phyloP scores from a whole-genome alignment of 2,797 vertebrate species.

The Onychomys leucogaster region DNA sequence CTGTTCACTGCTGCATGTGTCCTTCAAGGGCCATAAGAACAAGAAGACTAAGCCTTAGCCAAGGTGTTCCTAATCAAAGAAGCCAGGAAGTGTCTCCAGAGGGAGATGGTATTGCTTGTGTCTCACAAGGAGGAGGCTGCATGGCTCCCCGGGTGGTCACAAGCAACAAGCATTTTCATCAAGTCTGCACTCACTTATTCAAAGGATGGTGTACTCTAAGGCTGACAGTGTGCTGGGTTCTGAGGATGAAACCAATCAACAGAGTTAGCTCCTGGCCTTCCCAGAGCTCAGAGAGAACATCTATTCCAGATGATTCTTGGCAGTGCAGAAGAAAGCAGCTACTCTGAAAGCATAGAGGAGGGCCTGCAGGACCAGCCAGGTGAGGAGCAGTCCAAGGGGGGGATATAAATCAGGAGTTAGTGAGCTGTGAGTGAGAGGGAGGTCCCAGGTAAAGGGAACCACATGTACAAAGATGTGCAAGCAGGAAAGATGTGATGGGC shows the following conservation, averaged over 20 bases:
- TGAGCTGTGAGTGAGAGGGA: background rate
- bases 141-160: accelerated
- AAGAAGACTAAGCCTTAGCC: background rate
- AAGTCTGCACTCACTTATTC: background rate
- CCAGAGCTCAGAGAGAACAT: background rate
- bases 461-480: background rate
- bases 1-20: background rate
- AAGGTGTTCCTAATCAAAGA: background rate
- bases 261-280: background rate
- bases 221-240: background rate
- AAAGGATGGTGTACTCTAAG: background rate
- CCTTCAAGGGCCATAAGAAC: background rate
- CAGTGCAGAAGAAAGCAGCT: background rate
- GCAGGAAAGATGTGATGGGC: background rate
- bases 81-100: background rate
- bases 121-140: background rate
- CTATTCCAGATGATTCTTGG: background rate
- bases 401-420: background rate
- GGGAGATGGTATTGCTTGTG: background rate
- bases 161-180: background rate
- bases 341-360: background rate
- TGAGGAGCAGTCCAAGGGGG: background rate
- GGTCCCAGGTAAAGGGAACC: background rate
- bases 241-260: background rate
- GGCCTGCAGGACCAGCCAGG: background rate